Conservation (phyloP, 2,888 invertebrate species). For the Melitaea athalia region DNA sequence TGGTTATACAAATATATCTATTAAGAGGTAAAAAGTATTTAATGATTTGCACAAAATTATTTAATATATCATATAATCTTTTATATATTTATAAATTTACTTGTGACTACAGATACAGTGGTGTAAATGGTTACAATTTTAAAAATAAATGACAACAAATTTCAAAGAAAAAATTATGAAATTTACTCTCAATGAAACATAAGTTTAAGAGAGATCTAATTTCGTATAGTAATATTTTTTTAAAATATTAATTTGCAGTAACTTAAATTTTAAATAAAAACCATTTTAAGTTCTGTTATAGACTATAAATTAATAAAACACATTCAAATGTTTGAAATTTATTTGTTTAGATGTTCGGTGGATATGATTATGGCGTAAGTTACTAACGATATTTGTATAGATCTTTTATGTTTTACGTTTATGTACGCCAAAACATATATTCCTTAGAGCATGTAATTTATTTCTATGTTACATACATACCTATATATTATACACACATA, state of each 20-base stretch:
- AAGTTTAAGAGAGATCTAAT: too few relatives aligned
- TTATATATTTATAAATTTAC: too few relatives aligned
- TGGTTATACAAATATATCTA: too few relatives aligned
- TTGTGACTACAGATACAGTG: too few relatives aligned
- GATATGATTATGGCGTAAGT: constrained; percentile 82
- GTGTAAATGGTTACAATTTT: too few relatives aligned
- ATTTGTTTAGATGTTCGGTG: constrained; percentile 81
- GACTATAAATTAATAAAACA: constrained; percentile 9
- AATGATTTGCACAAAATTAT: too few relatives aligned
- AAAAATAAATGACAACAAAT: too few relatives aligned
- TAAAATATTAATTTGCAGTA: background rate
- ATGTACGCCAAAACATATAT: constrained; percentile 49
- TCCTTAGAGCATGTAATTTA: constrained; percentile 44
- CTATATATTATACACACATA: background rate
- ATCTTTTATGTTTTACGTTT: constrained; percentile 43
- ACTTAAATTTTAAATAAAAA: background rate
- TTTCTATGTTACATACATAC: constrained; percentile 28
- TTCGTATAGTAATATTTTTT: too few relatives aligned
- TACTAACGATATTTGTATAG: constrained; percentile 52
- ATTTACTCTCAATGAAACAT: too few relatives aligned
- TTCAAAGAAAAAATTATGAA: too few relatives aligned
- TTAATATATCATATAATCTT: too few relatives aligned
- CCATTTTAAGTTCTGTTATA: background rate
- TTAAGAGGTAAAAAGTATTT: too few relatives aligned
- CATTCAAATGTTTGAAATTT: constrained; percentile 33